Base-by-base conservation (phyloP, 2,888 invertebrate species). In the Athetis lepigone region DNA sequence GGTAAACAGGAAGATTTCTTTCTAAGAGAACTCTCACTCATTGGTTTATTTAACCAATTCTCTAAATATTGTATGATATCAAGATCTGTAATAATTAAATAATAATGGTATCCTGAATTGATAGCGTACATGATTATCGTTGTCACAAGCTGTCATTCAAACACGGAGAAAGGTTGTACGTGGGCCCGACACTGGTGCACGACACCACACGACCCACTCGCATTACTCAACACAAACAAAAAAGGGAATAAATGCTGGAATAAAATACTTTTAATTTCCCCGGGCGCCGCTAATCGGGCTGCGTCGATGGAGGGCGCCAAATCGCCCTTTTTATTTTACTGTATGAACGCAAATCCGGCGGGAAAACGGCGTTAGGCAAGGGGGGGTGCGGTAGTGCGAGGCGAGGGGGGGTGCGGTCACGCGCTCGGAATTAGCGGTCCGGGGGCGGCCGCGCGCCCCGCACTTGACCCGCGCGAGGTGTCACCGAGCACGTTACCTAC, bases 241-340 rank as follows among this genome's bases (percentile, higher is more conserved):
- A n/a, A 91, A 90, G 88, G 88, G 90, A 92, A 93, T 93, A 91
- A 93, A 93, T 93, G 90, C 89, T 90, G 88, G 90, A 93, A 93
- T 93, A 93, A 93, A 93, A 94, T 92, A 93, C 93, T 93, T 94
- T 93, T 94, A 94, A 94, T 94, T 94, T 93, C 94, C 93, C 94
- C 89, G 91, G 93, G 92, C 93, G 91, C 92, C 92, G 92, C 92
- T 94, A 94, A 94, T 94, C 93, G 93, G 90, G 87, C 90, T 86
- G 89, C 89, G 90, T 88, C 92, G 90, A 91, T 90, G 92, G 92
- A 92, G 93, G 92, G 92, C 91, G 90, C 91, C 90, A 92, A 92
- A 92, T 92, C 93, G 93, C 92, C 93, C 93, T 93, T 94, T 93
- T 93, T 93, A 93, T 93, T 94, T 92, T 90, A 90, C 92, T 91